Base-by-base conservation (phyloP, 2,888 invertebrate species). In the Taenaris catops region DNA sequence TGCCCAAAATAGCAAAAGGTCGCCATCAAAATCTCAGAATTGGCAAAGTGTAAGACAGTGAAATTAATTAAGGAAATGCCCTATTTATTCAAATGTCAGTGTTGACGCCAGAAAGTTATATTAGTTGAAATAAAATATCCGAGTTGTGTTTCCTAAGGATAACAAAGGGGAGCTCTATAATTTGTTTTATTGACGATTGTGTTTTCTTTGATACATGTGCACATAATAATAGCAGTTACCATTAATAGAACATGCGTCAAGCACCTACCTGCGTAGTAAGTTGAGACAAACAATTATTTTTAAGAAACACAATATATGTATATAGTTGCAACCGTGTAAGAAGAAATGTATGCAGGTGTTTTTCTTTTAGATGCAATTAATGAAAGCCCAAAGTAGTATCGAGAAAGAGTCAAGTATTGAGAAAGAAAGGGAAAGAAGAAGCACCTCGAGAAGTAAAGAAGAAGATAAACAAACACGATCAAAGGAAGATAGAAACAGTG, bases 321-420 rank as follows among this genome's bases (percentile, higher is more conserved):
- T n/a, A n/a, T n/a, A n/a, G n/a, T n/a, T n/a, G n/a, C n/a, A n/a
- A n/a, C n/a, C n/a, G n/a, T n/a, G n/a, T n/a, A n/a, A n/a, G n/a
- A n/a, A n/a, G n/a, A n/a, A n/a, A n/a, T n/a, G n/a, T n/a, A n/a
- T n/a, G n/a, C n/a, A n/a, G n/a, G n/a, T n/a, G n/a, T n/a, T n/a
- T n/a, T n/a, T n/a, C n/a, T n/a, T 76, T 76, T 41, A 89, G 76
- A 88, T 89, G 73, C 88, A 89, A 50, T 72, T 89, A 43, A 71
- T 89, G 42, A 88, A 88, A 62, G 70, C 78, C 31, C 87, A 87
- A 59, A 87, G 72, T 57, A 87, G 87, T 70, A 84, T 87, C 56
- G 87, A 88, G 56, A 88, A 87, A 51, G 87, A 87, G 56, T 70
- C 87, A 19, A 87, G 84, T 61, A 48, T 72, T 53, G 87, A 87